Conservation (phyloP, 2,888 invertebrate species). For the Limnephilus marmoratus region DNA sequence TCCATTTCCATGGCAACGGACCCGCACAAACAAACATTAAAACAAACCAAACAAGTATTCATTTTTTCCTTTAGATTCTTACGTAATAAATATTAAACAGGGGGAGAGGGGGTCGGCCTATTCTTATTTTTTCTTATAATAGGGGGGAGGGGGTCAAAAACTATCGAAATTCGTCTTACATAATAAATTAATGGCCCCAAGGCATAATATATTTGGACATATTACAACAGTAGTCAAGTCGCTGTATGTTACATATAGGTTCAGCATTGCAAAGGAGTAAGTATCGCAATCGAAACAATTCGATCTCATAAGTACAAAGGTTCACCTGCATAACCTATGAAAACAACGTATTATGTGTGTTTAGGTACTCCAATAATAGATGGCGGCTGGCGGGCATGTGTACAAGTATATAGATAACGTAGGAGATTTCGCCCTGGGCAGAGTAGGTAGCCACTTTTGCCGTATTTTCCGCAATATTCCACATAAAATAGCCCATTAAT, state of each 20-base stretch:
- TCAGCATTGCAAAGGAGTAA: background rate
- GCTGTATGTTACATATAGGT: background rate
- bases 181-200: no score
- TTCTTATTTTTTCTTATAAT: no score
- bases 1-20: no score
- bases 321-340: background rate
- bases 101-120: no score
- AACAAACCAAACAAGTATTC: no score
- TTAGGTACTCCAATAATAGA: background rate
- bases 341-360: background rate
- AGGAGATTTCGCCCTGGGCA: background rate
- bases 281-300: background rate
- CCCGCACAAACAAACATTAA: no score
- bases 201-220: background rate
- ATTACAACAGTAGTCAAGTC: background rate
- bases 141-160: no score
- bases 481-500: background rate
- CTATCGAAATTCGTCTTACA: no score
- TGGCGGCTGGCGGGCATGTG: background rate
- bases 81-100: no score
- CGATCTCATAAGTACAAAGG: background rate
- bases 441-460: background rate
- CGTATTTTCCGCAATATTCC: background rate
- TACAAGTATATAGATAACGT: background rate
- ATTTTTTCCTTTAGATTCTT: no score